phyloP scores from a whole-genome alignment of 1,140 invertebrate species.

The Linepithema humile region DNA sequence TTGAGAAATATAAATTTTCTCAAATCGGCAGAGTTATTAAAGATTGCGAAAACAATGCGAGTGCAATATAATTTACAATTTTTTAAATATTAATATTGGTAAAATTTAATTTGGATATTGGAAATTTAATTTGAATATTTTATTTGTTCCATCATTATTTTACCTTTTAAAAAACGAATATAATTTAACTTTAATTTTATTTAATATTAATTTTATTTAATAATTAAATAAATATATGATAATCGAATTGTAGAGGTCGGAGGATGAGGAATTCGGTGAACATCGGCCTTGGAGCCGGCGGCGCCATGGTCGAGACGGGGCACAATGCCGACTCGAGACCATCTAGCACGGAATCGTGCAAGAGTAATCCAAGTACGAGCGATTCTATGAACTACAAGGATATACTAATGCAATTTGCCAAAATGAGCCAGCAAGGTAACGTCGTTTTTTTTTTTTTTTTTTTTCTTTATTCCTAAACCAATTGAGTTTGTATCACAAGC shows the following conservation, averaged over 20 bases:
- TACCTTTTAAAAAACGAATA: too few species aligned
- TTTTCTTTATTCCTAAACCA: background rate
- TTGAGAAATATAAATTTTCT: too few species aligned
- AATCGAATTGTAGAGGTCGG: slow-evolving; percentile 78
- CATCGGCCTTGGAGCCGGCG: slow-evolving; percentile 79
- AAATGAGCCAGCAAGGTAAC: slow-evolving; percentile 85
- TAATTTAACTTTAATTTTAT: too few species aligned
- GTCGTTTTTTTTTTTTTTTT: background rate
- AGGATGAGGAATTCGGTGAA: slow-evolving; percentile 83
- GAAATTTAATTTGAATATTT: too few species aligned
- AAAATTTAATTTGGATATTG: too few species aligned
- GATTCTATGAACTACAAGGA: slow-evolving; percentile 88
- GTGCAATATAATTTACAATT: too few species aligned
- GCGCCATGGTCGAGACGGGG: slow-evolving; percentile 81
- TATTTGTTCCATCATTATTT: too few species aligned
- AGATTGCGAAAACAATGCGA: too few species aligned
- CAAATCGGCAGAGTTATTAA: too few species aligned
- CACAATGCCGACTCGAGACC: slow-evolving; percentile 81
- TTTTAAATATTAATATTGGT: too few species aligned
- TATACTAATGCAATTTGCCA: slow-evolving; percentile 91
- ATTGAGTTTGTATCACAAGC: background rate
- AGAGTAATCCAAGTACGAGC: slow-evolving; percentile 80
- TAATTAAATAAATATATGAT: too few species aligned
- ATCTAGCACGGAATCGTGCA: slow-evolving; percentile 85
- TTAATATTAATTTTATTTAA: too few species aligned